A percentile compares a stretch with the other conserved stretches of the same genome.
Conservation (phyloP, 2,797 vertebrate genomes). For the Molossus molossus region DNA sequence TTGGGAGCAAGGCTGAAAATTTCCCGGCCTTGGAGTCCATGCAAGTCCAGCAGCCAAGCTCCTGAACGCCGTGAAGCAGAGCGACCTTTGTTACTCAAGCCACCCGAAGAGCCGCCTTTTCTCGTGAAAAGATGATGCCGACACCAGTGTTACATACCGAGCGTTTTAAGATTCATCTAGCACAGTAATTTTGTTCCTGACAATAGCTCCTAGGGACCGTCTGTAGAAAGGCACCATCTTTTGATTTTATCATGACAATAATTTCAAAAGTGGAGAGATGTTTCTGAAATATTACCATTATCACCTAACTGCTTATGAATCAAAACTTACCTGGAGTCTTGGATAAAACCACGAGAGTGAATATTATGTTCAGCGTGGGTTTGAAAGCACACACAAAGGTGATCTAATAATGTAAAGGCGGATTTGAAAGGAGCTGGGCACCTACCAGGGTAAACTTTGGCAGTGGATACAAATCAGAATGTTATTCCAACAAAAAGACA, state of each 20-base stretch:
- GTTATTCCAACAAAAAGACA: conserved; percentile 23
- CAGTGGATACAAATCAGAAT: conserved; percentile 15
- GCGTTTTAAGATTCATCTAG: conserved; percentile 26
- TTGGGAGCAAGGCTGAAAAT: background rate
- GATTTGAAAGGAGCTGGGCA: background rate
- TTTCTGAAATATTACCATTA: conserved; percentile 71
- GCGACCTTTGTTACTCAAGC: background rate
- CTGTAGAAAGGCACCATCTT: conserved; percentile 49
- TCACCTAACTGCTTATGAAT: conserved; percentile 53
- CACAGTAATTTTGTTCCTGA: conserved; percentile 38
- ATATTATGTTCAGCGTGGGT: background rate
- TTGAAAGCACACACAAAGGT: conserved; percentile 34
- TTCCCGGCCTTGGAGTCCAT: background rate
- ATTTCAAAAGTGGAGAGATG: conserved; percentile 56
- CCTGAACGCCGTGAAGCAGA: background rate
- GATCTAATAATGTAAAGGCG: background rate
- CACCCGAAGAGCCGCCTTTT: background rate
- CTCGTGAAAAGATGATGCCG: background rate
- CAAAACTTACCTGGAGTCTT: conserved; percentile 56
- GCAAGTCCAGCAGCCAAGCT: background rate
- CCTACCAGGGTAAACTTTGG: conserved; percentile 23
- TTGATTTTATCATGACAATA: conserved; percentile 67
- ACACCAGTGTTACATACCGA: background rate
- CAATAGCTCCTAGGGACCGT: background rate
- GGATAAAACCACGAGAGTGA: conserved; percentile 30